Evolutionary conservation across 2,113 vertebrate species (phyloP), one percentile per base, ranked within the genome.

Genomic region (Trichechus manatus): DNA sequence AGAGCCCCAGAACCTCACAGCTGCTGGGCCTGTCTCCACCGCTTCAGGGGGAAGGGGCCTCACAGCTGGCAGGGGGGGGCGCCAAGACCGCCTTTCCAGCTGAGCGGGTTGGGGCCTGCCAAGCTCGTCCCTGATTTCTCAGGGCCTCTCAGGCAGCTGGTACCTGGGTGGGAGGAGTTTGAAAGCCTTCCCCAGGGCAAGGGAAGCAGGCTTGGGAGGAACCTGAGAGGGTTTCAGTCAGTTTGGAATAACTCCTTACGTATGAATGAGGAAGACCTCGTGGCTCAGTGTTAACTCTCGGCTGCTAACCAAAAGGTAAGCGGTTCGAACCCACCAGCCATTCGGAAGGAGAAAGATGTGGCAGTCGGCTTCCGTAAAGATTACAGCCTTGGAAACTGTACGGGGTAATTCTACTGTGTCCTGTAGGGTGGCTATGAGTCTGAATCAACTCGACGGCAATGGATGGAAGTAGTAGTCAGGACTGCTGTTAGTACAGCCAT

Each of bases 1-100:
- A 72, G 29, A 33, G 14, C 11, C 66, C 93, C 20, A 53, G 91
- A 96, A 94, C 95, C 97, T 44, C 53, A 97, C 84, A 98, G 95
- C 90, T 96, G 92, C 53, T 93, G 74, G 95, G 85, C 93, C 91
- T 92, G 50, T 27, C 33, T 66, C 66, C 10, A 3, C 56, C 68
- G 22, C 27, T 29, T 80, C 39, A 31, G 42, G n/a, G 15, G 50
- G 11, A 63, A 53, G 33, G 53, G 42, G 63, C 72, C 39, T 93
- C 79, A 5, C 39, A 11, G 53, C 25, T 11, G 33, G 25, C 64
- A 33, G 0, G n/a, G 29, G 59, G 33, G 42, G 81, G 5, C 15
- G 5, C 36, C 42, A 22, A 50, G 50, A 29, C 29, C 22, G 23
- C 68, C 80, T 31, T 47, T 17, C 36, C 53, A 27, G 15, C 88